A percentile compares a stretch with the other conserved stretches of the same genome.
Conservation (phyloP, 1,140 invertebrate genomes). For the Anagrus nilaparvatae region DNA sequence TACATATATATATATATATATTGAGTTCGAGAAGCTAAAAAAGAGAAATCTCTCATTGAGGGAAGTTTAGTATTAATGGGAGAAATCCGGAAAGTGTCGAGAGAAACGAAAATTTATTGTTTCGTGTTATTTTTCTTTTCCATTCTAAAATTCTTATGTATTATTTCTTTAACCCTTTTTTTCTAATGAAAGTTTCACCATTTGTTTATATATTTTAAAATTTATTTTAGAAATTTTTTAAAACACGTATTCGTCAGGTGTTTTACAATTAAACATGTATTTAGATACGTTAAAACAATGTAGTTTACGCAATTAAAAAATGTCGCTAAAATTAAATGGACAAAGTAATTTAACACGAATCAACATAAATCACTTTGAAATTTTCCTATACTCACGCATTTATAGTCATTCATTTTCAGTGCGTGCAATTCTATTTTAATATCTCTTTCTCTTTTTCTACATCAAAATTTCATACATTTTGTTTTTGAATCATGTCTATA, state of each 20-base stretch:
- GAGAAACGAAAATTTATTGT: constrained; percentile 22
- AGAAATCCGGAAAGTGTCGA: constrained; percentile 28
- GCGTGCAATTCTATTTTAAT: background rate
- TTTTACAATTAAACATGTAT: too few species aligned
- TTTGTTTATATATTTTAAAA: too few species aligned
- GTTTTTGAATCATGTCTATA: constrained; percentile 1
- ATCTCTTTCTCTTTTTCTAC: background rate
- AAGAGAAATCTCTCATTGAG: constrained; percentile 19
- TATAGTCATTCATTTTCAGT: constrained; percentile 9
- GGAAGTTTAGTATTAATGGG: constrained; percentile 30
- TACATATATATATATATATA: too few species aligned
- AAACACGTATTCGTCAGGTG: too few species aligned
- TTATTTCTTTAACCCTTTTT: too few species aligned
- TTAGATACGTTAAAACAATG: too few species aligned
- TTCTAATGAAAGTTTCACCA: too few species aligned
- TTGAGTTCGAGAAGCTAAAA: constrained; percentile 9
- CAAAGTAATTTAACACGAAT: constrained; percentile 32
- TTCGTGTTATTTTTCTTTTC: constrained; percentile 15
- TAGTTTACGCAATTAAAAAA: constrained; percentile 11
- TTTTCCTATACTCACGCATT: constrained; percentile 21
- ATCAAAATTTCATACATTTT: background rate
- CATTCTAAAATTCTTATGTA: constrained; percentile 18
- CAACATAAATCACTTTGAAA: constrained; percentile 30
- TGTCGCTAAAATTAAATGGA: constrained; percentile 5
- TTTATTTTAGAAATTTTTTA: too few species aligned